Evolutionary conservation across 2,797 vertebrate genomes (phyloP).

Genomic region (Onychomys torridus): DNA sequence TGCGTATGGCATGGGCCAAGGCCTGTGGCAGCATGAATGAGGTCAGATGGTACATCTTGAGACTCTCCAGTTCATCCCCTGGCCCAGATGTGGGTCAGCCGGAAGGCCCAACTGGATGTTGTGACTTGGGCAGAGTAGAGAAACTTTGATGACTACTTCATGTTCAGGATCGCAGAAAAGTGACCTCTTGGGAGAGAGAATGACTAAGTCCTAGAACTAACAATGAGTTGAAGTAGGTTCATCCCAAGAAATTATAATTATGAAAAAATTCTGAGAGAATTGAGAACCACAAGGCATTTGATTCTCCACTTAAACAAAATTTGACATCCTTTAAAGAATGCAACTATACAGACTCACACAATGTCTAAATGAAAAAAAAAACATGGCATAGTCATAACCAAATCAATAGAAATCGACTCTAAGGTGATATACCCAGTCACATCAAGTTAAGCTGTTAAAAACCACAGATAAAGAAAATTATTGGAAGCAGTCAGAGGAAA

Average conservation of each 20-base stretch:
- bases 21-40: constrained; percentile 68
- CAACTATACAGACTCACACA: background rate
- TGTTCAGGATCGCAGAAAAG: background rate
- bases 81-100: background rate
- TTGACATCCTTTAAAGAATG: background rate
- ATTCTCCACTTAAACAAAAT: background rate
- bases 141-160: background rate
- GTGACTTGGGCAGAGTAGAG: background rate
- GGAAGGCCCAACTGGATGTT: background rate
- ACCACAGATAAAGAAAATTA: background rate
- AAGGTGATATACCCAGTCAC: background rate
- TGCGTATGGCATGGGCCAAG: constrained; percentile 65
- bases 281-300: background rate
- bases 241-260: background rate
- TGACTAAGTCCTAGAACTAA: background rate
- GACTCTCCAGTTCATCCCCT: background rate
- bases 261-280: background rate
- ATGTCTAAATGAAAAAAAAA: background rate
- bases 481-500: background rate
- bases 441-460: background rate
- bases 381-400: background rate
- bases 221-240: background rate
- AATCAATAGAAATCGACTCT: background rate
- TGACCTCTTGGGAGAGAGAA: background rate
- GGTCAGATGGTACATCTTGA: constrained; percentile 74